phyloP scores from a whole-genome alignment of 2,888 invertebrate species.

The Amphipoea oculea region DNA sequence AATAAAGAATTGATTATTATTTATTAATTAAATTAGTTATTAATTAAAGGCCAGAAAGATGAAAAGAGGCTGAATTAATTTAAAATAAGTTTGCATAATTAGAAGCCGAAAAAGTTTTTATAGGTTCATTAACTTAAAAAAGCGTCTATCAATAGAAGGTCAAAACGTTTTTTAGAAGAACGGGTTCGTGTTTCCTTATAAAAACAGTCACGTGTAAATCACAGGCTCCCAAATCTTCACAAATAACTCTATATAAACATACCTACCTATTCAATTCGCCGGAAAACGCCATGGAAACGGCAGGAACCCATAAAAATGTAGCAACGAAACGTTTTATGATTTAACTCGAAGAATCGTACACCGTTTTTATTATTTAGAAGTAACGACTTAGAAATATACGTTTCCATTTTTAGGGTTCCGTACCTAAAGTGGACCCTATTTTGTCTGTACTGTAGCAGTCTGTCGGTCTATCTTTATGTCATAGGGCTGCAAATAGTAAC shows the following conservation, averaged over 20 bases:
- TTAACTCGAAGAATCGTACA: constrained; percentile 29
- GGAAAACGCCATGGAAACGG: constrained; percentile 23
- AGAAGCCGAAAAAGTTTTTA: neutral
- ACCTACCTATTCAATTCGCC: neutral
- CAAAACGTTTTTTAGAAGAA: neutral
- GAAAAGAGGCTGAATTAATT: no score
- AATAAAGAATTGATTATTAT: no score
- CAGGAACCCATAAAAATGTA: constrained; percentile 49
- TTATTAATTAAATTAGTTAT: no score
- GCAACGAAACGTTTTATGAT: constrained; percentile 54
- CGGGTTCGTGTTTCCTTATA: neutral
- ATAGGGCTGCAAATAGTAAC: no score
- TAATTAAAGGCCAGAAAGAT: neutral
- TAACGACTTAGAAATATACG: constrained; percentile 27
- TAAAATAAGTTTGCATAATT: neutral
- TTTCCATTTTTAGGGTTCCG: constrained; percentile 32
- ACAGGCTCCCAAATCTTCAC: neutral
- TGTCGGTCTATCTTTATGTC: no score
- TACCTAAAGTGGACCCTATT: neutral
- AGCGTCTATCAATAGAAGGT: neutral
- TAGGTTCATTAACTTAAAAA: neutral
- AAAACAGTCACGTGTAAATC: constrained; percentile 4
- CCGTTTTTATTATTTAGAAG: constrained; percentile 46
- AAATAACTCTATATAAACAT: constrained; percentile 20
- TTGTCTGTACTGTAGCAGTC: no score